Base-by-base conservation (phyloP, 2,888 invertebrate genomes). In the Atrina japonica region DNA sequence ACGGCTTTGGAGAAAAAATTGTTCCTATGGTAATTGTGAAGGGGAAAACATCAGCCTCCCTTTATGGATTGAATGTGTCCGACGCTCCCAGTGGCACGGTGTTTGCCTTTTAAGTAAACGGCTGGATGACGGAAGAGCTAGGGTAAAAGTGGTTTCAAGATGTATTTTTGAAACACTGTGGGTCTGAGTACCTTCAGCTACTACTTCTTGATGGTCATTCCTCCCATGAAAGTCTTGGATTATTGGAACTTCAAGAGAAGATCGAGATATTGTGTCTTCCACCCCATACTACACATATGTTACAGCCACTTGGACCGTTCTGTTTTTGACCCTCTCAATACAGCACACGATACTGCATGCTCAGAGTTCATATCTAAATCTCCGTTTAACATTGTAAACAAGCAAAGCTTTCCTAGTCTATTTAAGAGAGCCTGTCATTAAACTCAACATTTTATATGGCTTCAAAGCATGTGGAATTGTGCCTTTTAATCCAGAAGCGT, bases 141-240 rank as follows among this genome's bases (percentile, higher is more conserved):
- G 81, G 77, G 2, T 67, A 69, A 29, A 61, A 75, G 47, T 81
- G 80, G 81, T 81, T 81, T 45, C 16, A 56, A 14, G 53, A 74
- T 1, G 71, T 82, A 0, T 81, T 77, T 50, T 52, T 81, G n/a
- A 60, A 64, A 18, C 18, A 75, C 66, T 80, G 81, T 68, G 80
- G 81, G n/a, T 23, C 70, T 7, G 66, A 73, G 29, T 63, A 81
- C 21, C 78, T 82, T 2, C 82, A 81, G 50, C 67, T 83, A 1
- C 59, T 81, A 0, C 66, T 80, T 9, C 45, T 81, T 18, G 83
- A 82, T 43, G 74, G 72, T 7, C 77, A 81, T 58, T 55, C 64
- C 7, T 76, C 74, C 2, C 78, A 80, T 50, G 77, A 78, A 67
- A 68, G 68, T 9, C 66, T 75, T 6, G 73, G 65, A 1, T 52